Evolutionary conservation across 2,113 vertebrate species (phyloP), one percentile per base, ranked within the genome.

Genomic region (Nothoprocta pentlandii): DNA sequence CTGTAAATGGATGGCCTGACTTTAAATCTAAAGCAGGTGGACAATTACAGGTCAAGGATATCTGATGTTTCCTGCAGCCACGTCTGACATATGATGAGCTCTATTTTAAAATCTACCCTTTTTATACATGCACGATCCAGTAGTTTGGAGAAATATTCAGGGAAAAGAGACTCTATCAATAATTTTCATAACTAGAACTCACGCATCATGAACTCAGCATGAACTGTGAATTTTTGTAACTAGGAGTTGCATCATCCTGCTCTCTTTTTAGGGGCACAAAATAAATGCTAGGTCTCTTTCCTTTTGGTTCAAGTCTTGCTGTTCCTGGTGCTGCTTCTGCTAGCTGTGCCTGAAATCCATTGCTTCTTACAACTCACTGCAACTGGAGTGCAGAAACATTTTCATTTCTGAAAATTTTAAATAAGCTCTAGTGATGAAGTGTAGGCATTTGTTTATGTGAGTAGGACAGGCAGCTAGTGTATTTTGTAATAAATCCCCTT

Each of bases 41-140:
- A 75, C 64, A 96, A 91, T 69, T 86, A 86, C 5, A 5, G 92
- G 93, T 91, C 79, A 91, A 85, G 85, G 90, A 93, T 44, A 92
- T 93, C 76, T 80, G 73, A 81, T 87, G 22, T 86, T 87, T 92
- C 80, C 71, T 61, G 42, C 61, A 92, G 71, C 32, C 71, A 56
- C 8, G 56, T 68, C 41, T 75, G 64, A 90, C 76, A 82, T 85
- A 62, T 82, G 59, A 87, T 46, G 26, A 47, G 28, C 56, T n/a
- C 41, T 62, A 44, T 86, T 95, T 92, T 86, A 90, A 93, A 84
- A 9, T 12, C 88, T 23, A 67, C 7, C 39, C 16, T 46, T 89
- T 10, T 80, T 90, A 67, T 53, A 80, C 63, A 68, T 71, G 47
- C 41, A 76, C 53, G 30, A 69, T 49, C 20, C 39, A 64, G 19